These are phyloP conservation scores for Drosophila heteroneura DNA, from an alignment of 2,888 invertebrate genomes.

Conservation along the genomic window DNA sequence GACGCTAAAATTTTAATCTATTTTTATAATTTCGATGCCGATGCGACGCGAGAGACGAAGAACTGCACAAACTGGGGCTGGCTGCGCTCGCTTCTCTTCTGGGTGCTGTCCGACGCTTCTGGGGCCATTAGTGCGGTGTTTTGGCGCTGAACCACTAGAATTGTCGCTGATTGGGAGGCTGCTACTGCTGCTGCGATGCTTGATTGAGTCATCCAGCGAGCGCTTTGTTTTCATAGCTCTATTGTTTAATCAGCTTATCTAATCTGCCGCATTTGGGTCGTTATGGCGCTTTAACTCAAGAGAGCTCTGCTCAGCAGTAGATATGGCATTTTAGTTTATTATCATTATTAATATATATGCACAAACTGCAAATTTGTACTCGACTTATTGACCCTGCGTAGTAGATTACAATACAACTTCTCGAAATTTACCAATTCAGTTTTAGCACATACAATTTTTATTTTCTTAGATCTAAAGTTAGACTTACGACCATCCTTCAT, in stretches of 20 bases:
- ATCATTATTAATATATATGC: neutral
- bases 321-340: neutral
- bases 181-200: constrained; percentile 39
- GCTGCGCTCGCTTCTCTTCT: constrained; percentile 12
- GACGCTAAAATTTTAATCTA: constrained; percentile 66
- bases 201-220: constrained; percentile 60
- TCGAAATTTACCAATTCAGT: neutral
- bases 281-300: constrained; percentile 5
- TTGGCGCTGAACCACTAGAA: constrained; percentile 44
- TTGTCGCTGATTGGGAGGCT: constrained; percentile 56
- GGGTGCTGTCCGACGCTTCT: constrained; percentile 5
- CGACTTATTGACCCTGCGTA: neutral
- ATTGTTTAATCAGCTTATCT: constrained; percentile 74
- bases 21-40: constrained; percentile 64
- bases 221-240: constrained; percentile 42
- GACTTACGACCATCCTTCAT: constrained; percentile 11
- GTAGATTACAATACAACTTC: neutral
- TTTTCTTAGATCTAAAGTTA: neutral
- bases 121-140: constrained; percentile 20
- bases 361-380: neutral
- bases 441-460: neutral
- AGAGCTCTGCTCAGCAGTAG: constrained; percentile 7
- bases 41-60: constrained; percentile 37
- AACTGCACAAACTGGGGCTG: constrained; percentile 13
- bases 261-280: constrained; percentile 62